These are phyloP conservation scores for Callorhinus ursinus DNA, from an alignment of 2,113 vertebrate species.

Conservation along the genomic window DNA sequence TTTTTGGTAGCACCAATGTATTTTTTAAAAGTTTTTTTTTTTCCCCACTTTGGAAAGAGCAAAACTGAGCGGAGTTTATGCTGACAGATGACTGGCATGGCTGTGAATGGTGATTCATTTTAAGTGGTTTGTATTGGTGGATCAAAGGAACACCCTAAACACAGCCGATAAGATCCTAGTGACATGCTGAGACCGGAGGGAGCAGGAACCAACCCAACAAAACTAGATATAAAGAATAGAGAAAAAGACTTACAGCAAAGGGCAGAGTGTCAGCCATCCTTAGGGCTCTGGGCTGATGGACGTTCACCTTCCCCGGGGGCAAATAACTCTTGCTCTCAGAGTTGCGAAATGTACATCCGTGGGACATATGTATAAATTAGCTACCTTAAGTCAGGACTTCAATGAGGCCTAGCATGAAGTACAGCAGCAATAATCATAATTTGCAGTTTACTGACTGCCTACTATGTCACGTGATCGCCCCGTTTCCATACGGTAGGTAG, in stretches of 20 bases:
- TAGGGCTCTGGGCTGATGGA: background rate
- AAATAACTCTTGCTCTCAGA: background rate
- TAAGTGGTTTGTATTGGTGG: slow-evolving; percentile 55
- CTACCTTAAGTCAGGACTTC: background rate
- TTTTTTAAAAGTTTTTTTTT: background rate
- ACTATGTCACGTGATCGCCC: background rate
- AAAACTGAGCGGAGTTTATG: background rate
- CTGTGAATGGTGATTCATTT: slow-evolving; percentile 58
- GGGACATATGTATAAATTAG: background rate
- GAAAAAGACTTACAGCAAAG: background rate
- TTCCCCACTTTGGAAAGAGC: slow-evolving; percentile 18
- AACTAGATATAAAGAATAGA: slow-evolving; percentile 47
- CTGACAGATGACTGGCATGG: background rate
- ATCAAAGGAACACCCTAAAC: slow-evolving; percentile 47
- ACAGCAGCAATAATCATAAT: background rate
- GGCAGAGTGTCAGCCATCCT: background rate
- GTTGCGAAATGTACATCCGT: background rate
- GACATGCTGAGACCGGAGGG: slow-evolving; percentile 41
- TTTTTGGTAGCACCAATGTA: slow-evolving; percentile 6
- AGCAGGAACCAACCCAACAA: slow-evolving; percentile 38
- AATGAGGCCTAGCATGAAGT: background rate
- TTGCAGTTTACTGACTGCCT: background rate
- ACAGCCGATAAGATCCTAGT: slow-evolving; percentile 52
- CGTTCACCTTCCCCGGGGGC: background rate
- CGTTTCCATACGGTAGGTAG: background rate